Base-by-base conservation (phyloP, 2,797 vertebrate species). In the Parauchenoglanis punctatus region DNA sequence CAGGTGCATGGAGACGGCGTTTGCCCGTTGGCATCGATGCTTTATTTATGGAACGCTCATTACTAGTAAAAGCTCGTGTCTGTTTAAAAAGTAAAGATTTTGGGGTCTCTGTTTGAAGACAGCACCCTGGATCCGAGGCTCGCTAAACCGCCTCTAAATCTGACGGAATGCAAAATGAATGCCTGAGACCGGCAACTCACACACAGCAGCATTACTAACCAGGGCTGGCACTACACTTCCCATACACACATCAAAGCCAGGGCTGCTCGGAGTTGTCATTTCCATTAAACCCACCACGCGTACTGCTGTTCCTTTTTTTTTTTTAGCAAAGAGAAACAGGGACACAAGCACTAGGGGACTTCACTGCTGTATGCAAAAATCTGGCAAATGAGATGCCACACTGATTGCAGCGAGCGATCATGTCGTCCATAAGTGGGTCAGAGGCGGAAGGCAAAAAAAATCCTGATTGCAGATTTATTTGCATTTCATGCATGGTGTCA, bases 81-180 rank as follows among this genome's bases (percentile, higher is more conserved):
- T 86, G 70, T 86, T 89, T 85, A 61, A 81, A 81, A 87, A 89
- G 86, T 89, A 81, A 80, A 87, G 63, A 87, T 81, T 83, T 88
- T 1, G 59, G 58, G 77, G 11, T 70, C 75, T 61, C 72, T 65
- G 75, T 61, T 73, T 83, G 84, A 76, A 87, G 77, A 56, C 17
- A 23, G 83, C 61, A 56, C 49, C 83, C 85, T 70, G 58, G 8
- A 11, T 83, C 59, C 70, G 52, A 67, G 86, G 87, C 80, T 81
- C 85, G 40, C 86, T 31, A 28, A 61, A 87, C 88, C 54, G n/a
- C 89, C 84, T 90, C 85, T 83, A 63, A 83, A 92, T 93, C 89
- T 92, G 87, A 92, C 86, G 35, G 85, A 93, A 90, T 89, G 54
- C 0, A 0, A 88, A 77, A 91, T 91, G 63, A 91, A 90, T 0